Evolutionary conservation across 2,888 invertebrate genomes (phyloP), one percentile per base, ranked within the genome.

Genomic region (Taenaris catops): DNA sequence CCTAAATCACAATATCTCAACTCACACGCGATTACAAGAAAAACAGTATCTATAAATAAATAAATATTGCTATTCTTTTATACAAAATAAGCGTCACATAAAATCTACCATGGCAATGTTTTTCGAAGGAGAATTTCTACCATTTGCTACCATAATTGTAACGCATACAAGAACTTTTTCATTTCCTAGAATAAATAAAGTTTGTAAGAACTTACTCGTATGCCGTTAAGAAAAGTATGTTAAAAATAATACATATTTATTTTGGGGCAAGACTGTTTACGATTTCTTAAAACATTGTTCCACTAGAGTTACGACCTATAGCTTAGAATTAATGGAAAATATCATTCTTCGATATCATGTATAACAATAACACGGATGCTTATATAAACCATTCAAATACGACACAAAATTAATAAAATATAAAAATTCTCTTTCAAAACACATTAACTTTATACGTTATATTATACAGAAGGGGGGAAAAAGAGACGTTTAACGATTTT

Each of bases 1-100:
- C 35, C 55, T 53, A 50, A 50, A 62, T 58, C 59, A 64, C 64
- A 63, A 32, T 44, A 51, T 52, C 51, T 48, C 58, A 61, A 64
- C 61, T 46, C 61, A 59, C 63, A 57, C 58, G 38, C 51, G 48
- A 44, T 48, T 40, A 39, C 27, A 38, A 38, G 51, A 45, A 38
- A 48, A 39, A 37, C 16, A 31, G 34, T 39, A 35, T 47, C 38
- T 43, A 48, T 55, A 59, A 71, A 74, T 75, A 72, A 73, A 76
- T 76, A 73, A 72, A 69, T 71, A 72, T 59, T 51, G 52, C 60
- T 46, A 43, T 58, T 34, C 19, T 31, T 55, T 51, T 53, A 48
- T 51, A 55, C 50, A 57, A 54, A 58, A 55, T 55, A 63, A 56
- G 54, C 54, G 50, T 63, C 36, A 40, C 21, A 16, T 43, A 41